Evolutionary conservation across 2,888 invertebrate species (phyloP).

Genomic region (Ceraclea dissimilis): DNA sequence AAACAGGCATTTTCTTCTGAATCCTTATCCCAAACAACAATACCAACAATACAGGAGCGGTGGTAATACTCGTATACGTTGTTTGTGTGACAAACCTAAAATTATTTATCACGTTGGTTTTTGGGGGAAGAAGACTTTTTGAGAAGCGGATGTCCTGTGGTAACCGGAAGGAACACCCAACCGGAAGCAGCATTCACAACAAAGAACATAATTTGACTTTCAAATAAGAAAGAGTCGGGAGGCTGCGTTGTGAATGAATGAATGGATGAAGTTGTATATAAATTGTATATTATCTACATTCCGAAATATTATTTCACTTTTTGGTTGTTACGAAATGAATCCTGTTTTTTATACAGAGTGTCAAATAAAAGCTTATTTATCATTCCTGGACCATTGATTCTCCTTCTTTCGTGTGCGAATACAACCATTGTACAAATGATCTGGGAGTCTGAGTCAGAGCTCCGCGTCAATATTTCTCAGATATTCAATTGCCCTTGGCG

Average conservation of each 20-base stretch:
- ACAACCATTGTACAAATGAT: no score
- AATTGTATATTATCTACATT: not conserved
- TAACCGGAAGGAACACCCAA: not conserved
- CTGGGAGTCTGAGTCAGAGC: no score
- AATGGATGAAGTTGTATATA: not conserved
- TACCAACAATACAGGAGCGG: not conserved
- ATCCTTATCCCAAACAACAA: not conserved
- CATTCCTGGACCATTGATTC: no score
- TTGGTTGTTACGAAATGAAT: not conserved
- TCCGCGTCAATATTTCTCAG: no score
- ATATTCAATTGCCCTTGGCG: no score
- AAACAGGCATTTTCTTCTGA: no score
- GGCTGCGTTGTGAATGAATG: not conserved
- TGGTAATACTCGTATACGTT: no score
- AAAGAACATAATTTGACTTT: constrained; percentile 2
- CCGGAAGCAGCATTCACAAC: not conserved
- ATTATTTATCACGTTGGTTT: not conserved
- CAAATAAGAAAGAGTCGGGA: not conserved
- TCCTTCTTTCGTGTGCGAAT: no score
- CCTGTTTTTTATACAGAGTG: not conserved
- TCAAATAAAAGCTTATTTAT: no score
- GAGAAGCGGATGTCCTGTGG: constrained; percentile 2
- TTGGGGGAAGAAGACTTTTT: not conserved
- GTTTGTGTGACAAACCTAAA: not conserved
- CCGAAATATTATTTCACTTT: not conserved